These are phyloP conservation scores for Berghia stephanieae DNA, from an alignment of 1,140 invertebrate species.

Conservation along the genomic window DNA sequence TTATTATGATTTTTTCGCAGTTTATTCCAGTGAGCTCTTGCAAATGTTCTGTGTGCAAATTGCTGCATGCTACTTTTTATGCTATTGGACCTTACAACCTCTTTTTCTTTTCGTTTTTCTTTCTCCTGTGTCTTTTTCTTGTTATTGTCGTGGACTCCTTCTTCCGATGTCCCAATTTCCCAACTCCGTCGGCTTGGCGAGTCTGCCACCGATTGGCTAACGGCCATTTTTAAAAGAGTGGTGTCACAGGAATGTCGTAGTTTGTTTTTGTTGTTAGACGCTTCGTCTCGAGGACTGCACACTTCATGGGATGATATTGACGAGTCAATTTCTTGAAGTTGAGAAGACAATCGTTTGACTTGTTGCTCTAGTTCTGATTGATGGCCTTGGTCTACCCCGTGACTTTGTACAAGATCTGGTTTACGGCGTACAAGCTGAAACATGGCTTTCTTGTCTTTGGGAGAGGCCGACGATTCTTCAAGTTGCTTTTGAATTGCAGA, in stretches of 20 bases:
- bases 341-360: conserved; percentile 1
- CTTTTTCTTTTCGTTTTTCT: conserved; percentile 9
- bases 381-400: neutral
- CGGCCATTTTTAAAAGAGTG: neutral
- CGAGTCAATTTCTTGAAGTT: conserved; percentile 4
- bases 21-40: conserved; percentile 35
- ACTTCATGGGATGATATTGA: neutral
- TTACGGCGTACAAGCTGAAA: neutral
- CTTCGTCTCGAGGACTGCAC: neutral
- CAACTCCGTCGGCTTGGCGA: neutral
- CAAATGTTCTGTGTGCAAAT: conserved; percentile 36
- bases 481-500: conserved; percentile 14
- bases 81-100: conserved; percentile 41
- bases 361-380: conserved; percentile 9
- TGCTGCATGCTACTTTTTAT: conserved; percentile 41
- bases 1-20: conserved; percentile 30
- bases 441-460: conserved; percentile 5
- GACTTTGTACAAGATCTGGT: conserved; percentile 21
- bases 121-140: conserved; percentile 2
- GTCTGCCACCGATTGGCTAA: neutral
- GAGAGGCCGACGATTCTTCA: neutral
- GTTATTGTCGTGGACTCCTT: conserved; percentile 17
- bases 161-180: neutral
- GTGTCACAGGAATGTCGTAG: neutral
- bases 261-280: too few relatives aligned